These are phyloP conservation scores for Petrolisthes manimaculis DNA, from an alignment of 2,888 invertebrate species.

Conservation along the genomic window DNA sequence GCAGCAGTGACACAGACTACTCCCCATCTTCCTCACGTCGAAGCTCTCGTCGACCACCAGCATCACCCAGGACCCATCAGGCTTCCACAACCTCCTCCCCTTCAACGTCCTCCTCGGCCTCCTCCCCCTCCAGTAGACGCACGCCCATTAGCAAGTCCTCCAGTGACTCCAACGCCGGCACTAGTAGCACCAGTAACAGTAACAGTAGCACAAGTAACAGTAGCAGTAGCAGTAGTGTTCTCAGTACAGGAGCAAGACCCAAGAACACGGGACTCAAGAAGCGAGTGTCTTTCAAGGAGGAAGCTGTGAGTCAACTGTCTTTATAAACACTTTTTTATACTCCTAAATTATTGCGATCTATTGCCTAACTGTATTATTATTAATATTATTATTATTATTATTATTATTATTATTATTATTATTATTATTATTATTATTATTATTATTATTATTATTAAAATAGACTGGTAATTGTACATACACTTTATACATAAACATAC, in stretches of 20 bases:
- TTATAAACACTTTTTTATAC: too few relatives aligned
- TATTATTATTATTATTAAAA: too few relatives aligned
- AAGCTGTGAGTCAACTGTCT: slow-evolving; percentile 47
- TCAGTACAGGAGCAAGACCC: slow-evolving; percentile 61
- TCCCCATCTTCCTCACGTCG: slow-evolving; percentile 28
- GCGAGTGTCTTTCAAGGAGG: slow-evolving; percentile 64
- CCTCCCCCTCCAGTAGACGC: slow-evolving; percentile 53
- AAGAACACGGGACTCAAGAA: slow-evolving; percentile 64
- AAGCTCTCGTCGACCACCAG: slow-evolving; percentile 58
- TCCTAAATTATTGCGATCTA: too few relatives aligned
- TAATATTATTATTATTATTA: too few relatives aligned
- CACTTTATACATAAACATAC: too few relatives aligned
- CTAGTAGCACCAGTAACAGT: slow-evolving; percentile 37
- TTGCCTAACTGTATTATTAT: too few relatives aligned
- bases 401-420: too few relatives aligned
- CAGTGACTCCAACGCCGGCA: slow-evolving; percentile 63
- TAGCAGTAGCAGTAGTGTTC: slow-evolving; percentile 34
- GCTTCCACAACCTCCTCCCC: slow-evolving; percentile 37
- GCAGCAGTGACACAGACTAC: slow-evolving; percentile 35
- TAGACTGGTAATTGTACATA: too few relatives aligned
- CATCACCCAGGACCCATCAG: slow-evolving; percentile 50
- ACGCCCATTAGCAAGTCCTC: slow-evolving; percentile 64
- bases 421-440: too few relatives aligned
- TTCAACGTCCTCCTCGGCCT: slow-evolving; percentile 50
- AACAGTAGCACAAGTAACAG: slow-evolving; percentile 31